Percentiles rank a stretch among this genome's conserved stretches.
phyloP scores from a whole-genome alignment of 2,888 invertebrate genomes.

The Yponomeuta plumbellus region DNA sequence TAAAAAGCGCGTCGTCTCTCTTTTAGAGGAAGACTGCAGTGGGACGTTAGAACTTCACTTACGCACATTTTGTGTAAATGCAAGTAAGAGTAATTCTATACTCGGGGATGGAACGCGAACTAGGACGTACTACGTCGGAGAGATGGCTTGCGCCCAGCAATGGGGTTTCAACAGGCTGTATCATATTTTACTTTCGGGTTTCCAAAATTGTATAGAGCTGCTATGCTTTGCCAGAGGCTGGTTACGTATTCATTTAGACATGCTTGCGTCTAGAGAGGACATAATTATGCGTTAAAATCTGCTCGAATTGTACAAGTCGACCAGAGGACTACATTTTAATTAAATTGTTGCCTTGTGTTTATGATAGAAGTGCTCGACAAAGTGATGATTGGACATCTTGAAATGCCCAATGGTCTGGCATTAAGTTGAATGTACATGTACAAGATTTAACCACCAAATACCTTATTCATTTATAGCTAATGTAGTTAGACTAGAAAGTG shows the following conservation, averaged over 20 bases:
- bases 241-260: not conserved
- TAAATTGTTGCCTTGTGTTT: not conserved
- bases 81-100: too few relatives aligned
- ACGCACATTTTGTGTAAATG: too few relatives aligned
- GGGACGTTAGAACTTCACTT: too few relatives aligned
- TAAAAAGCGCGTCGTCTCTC: too few relatives aligned
- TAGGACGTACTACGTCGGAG: too few relatives aligned
- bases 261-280: not conserved
- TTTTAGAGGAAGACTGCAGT: too few relatives aligned
- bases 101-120: too few relatives aligned
- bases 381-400: too few relatives aligned
- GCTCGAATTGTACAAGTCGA: too few relatives aligned
- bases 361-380: not conserved
- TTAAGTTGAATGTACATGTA: slow-evolving; percentile 68
- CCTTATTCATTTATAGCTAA: slow-evolving; percentile 58
- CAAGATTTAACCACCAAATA: slow-evolving; percentile 73
- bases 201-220: not conserved
- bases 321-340: not conserved
- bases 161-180: not conserved
- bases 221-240: not conserved
- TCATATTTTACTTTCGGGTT: not conserved
- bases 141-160: too few relatives aligned
- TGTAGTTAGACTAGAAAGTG: slow-evolving; percentile 76
- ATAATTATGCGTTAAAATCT: not conserved
- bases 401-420: slow-evolving; percentile 29